Evolutionary conservation across 2,888 invertebrate genomes (phyloP).

Genomic region (Pandemis cinnamomeana): DNA sequence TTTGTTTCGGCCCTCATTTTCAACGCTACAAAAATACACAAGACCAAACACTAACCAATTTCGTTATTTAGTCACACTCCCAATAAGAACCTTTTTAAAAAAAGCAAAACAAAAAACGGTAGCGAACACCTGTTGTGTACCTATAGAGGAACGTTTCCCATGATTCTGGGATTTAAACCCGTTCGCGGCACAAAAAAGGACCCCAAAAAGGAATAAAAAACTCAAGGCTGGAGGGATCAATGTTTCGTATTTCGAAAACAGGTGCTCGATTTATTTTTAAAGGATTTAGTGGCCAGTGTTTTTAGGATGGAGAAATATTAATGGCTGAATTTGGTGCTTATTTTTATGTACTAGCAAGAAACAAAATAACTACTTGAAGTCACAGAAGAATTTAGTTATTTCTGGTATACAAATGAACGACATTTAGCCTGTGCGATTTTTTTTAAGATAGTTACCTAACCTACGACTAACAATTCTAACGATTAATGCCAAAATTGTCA

Average conservation of each 20-base stretch:
- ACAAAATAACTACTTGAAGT: too few relatives aligned
- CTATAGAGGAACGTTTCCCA: constrained; percentile 66
- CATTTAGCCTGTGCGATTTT: too few relatives aligned
- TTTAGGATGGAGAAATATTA: background rate
- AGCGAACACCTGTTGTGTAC: constrained; percentile 76
- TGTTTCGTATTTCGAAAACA: constrained; percentile 61
- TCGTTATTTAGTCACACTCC: constrained; percentile 44
- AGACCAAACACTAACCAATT: constrained; percentile 53
- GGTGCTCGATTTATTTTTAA: constrained; percentile 34
- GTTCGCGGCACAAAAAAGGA: constrained; percentile 66
- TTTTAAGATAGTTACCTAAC: too few relatives aligned
- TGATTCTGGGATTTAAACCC: constrained; percentile 60
- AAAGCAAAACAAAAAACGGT: constrained; percentile 51
- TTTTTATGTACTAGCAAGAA: too few relatives aligned
- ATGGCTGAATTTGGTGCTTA: too few relatives aligned
- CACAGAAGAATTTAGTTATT: background rate
- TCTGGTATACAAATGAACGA: too few relatives aligned
- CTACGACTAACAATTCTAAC: too few relatives aligned
- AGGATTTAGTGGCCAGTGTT: constrained; percentile 18
- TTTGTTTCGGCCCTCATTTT: constrained; percentile 30
- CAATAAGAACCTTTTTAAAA: constrained; percentile 34
- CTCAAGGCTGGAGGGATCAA: constrained; percentile 58
- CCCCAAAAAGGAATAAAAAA: constrained; percentile 53
- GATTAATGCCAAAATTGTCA: too few relatives aligned
- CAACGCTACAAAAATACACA: constrained; percentile 50